Percentiles rank a stretch among this genome's conserved stretches.
phyloP scores from a whole-genome alignment of 1,140 invertebrate genomes.

The Caenorhabditis brenneri region DNA sequence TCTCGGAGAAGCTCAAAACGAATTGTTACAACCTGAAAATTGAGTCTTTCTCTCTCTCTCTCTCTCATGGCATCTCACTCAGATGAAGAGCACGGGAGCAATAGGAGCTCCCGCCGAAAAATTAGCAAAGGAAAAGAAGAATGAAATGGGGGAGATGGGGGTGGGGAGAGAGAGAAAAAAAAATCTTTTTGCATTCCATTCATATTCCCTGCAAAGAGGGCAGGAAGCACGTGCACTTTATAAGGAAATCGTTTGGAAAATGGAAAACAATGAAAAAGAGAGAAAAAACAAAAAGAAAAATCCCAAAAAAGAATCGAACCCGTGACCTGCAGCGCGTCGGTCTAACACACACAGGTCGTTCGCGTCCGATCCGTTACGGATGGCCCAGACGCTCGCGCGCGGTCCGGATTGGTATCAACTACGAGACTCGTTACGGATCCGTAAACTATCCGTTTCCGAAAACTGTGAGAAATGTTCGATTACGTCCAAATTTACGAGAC shows the following conservation, averaged over 20 bases:
- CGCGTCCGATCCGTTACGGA: too few relatives aligned
- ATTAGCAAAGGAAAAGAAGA: slow-evolving; percentile 8
- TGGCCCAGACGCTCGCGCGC: too few relatives aligned
- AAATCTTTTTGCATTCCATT: neutral
- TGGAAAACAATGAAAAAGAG: too few relatives aligned
- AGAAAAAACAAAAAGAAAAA: neutral
- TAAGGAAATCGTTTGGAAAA: neutral
- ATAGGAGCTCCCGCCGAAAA: neutral
- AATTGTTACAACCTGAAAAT: slow-evolving; percentile 36
- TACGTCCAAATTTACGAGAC: too few relatives aligned
- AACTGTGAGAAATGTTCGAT: too few relatives aligned
- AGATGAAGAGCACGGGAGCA: neutral
- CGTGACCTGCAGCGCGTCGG: slow-evolving; percentile 62
- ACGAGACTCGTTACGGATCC: too few relatives aligned
- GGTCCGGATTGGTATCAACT: too few relatives aligned
- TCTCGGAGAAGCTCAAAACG: neutral
- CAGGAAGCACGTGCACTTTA: neutral
- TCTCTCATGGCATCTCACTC: too few relatives aligned
- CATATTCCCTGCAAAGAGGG: neutral
- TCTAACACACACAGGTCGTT: too few relatives aligned
- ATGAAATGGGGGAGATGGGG: neutral
- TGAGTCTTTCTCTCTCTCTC: too few relatives aligned
- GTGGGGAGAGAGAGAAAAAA: neutral
- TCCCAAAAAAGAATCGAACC: slow-evolving; percentile 56
- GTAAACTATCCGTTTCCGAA: too few relatives aligned